Evolutionary conservation across 92 coral and sea anemone genomes (phyloP).

Genomic region (Ricordea florida): DNA sequence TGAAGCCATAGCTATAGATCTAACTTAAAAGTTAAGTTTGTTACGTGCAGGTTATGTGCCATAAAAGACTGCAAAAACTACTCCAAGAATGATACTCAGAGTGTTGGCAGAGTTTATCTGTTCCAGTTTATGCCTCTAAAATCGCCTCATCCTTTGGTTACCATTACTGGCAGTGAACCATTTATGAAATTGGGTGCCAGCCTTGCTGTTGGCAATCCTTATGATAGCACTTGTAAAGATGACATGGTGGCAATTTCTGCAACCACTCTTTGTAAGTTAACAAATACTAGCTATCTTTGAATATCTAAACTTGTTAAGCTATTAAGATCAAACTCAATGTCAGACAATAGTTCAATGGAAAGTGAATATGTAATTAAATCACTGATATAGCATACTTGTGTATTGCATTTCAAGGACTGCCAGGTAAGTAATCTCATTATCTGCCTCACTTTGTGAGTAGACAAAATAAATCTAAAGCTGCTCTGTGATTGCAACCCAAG

Average conservation of each 20-base stretch:
- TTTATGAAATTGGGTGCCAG: conserved; percentile 89
- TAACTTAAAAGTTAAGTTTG: too few relatives aligned
- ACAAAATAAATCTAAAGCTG: too few relatives aligned
- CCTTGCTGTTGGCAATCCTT: conserved; percentile 85
- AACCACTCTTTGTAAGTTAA: conserved; percentile 80
- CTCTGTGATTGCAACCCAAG: too few relatives aligned
- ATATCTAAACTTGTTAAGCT: background rate
- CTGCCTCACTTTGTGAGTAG: too few relatives aligned
- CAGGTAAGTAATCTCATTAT: too few relatives aligned
- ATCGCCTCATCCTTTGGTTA: conserved; percentile 40
- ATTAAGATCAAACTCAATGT: background rate
- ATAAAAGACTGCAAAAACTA: conserved; percentile 70
- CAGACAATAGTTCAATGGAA: too few relatives aligned
- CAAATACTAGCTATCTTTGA: too few relatives aligned
- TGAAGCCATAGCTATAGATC: too few relatives aligned
- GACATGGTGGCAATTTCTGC: conserved; percentile 81
- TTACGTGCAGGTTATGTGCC: conserved; percentile 66
- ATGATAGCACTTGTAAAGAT: background rate
- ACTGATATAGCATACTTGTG: too few relatives aligned
- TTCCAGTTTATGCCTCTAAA: conserved; percentile 37
- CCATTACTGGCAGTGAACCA: conserved; percentile 70
- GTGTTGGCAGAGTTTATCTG: conserved; percentile 82
- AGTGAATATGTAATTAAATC: too few relatives aligned
- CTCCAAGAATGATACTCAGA: conserved; percentile 81
- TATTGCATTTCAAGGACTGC: too few relatives aligned